Percentiles rank a stretch among this genome's conserved stretches.
Evolutionary conservation across 2,113 vertebrate genomes (phyloP).

Genomic region (Recurvirostra avosetta): DNA sequence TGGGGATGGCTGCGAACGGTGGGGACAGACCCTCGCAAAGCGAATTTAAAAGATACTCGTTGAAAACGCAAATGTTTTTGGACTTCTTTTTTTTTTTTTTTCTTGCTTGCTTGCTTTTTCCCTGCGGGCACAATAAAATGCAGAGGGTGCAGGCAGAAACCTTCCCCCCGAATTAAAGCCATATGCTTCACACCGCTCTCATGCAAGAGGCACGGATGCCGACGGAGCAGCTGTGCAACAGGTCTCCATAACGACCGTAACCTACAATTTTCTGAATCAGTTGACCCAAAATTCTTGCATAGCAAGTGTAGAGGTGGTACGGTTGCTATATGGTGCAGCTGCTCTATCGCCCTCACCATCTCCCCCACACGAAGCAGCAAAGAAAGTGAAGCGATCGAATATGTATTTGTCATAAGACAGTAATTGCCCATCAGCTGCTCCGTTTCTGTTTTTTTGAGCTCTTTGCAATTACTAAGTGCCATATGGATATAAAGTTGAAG

Average conservation of each 20-base stretch:
- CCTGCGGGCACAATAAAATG: background rate
- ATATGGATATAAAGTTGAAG: background rate
- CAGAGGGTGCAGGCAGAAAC: background rate
- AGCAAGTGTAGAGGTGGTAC: background rate
- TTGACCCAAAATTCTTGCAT: background rate
- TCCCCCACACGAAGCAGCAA: background rate
- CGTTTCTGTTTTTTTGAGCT: background rate
- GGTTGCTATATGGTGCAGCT: background rate
- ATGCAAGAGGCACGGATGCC: background rate
- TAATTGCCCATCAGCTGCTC: slow-evolving; percentile 29
- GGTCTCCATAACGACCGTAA: background rate
- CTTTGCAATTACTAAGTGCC: background rate
- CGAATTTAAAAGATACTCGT: background rate
- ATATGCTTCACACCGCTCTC: background rate
- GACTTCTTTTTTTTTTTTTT: background rate
- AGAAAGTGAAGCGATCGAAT: background rate
- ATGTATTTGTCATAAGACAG: background rate
- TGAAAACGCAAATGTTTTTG: background rate
- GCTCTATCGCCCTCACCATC: slow-evolving; percentile 1
- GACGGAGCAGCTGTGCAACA: background rate
- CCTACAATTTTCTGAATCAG: background rate
- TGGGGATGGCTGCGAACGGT: accelerated
- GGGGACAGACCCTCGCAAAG: background rate
- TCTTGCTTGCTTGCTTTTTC: background rate
- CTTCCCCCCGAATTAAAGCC: background rate